phyloP scores from a whole-genome alignment of 2,797 vertebrate genomes.

The Gadopsis marmoratus region DNA sequence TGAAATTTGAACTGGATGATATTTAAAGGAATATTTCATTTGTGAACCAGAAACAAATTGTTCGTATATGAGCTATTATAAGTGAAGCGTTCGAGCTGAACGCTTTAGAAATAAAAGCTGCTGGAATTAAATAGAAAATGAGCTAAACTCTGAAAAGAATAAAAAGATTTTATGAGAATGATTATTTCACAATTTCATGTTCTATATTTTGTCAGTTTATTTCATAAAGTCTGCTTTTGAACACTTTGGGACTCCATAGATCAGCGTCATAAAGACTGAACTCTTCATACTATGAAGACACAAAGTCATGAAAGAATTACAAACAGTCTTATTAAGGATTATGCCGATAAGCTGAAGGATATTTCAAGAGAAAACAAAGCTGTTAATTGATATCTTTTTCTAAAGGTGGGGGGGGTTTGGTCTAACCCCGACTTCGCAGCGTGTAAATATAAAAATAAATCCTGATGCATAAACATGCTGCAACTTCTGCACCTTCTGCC shows the following conservation, averaged over 20 bases:
- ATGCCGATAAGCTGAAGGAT: neutral
- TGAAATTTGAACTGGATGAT: neutral
- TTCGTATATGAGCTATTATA: neutral
- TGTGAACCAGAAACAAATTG: neutral
- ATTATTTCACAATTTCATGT: neutral
- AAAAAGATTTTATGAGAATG: neutral
- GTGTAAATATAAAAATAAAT: constrained; percentile 19
- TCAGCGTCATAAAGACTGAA: too few species aligned
- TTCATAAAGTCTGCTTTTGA: neutral
- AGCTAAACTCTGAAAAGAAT: neutral
- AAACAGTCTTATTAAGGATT: neutral
- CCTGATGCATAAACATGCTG: constrained; percentile 32
- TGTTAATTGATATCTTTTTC: neutral
- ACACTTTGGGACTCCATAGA: neutral
- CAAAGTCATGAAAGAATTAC: neutral
- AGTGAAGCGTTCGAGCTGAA: neutral
- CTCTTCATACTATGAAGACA: too few species aligned
- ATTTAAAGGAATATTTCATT: neutral
- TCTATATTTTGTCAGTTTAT: neutral
- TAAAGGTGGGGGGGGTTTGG: neutral
- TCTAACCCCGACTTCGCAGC: neutral
- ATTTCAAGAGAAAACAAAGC: neutral
- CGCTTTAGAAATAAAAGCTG: neutral
- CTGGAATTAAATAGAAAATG: neutral
- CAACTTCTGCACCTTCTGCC: constrained; percentile 1